These are phyloP conservation scores for Syngnathoides biaculeatus DNA, from an alignment of 2,113 vertebrate species.

Conservation along the genomic window DNA sequence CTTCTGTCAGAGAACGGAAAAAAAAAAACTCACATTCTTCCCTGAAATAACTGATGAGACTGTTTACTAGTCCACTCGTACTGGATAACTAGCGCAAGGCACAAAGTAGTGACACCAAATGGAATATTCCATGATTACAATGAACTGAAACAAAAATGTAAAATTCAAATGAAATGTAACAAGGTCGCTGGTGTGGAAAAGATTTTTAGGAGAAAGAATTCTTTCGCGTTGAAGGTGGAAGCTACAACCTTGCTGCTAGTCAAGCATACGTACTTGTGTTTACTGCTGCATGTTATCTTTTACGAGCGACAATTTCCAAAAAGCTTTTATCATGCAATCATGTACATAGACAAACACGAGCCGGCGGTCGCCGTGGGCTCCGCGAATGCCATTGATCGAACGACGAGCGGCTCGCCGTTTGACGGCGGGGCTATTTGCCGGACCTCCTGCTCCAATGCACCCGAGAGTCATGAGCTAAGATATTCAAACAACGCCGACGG, in stretches of 20 bases:
- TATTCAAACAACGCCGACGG: constrained; percentile 31
- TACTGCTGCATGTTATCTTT: constrained; percentile 31
- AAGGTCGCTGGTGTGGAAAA: background rate
- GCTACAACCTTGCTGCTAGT: constrained; percentile 15
- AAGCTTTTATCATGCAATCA: constrained; percentile 33
- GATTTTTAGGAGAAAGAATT: background rate
- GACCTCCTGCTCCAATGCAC: constrained; percentile 30
- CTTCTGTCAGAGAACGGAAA: too few species aligned
- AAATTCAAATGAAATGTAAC: too few species aligned
- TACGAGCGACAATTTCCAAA: constrained; percentile 28
- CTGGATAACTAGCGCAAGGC: too few species aligned
- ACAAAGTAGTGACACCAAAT: too few species aligned
- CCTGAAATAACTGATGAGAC: too few species aligned
- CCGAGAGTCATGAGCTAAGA: constrained; percentile 34
- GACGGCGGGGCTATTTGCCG: constrained; percentile 34
- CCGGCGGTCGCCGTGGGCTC: constrained; percentile 12
- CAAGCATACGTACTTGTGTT: constrained; percentile 19
- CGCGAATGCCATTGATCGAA: constrained; percentile 38
- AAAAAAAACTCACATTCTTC: too few species aligned
- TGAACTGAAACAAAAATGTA: too few species aligned
- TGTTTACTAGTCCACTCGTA: too few species aligned
- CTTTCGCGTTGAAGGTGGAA: constrained; percentile 7
- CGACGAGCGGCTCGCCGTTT: constrained; percentile 20
- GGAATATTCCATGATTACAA: too few species aligned
- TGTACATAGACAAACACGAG: constrained; percentile 14